These are phyloP conservation scores for Nesospiza acunhae DNA, from an alignment of 2,113 vertebrate genomes.

Conservation along the genomic window DNA sequence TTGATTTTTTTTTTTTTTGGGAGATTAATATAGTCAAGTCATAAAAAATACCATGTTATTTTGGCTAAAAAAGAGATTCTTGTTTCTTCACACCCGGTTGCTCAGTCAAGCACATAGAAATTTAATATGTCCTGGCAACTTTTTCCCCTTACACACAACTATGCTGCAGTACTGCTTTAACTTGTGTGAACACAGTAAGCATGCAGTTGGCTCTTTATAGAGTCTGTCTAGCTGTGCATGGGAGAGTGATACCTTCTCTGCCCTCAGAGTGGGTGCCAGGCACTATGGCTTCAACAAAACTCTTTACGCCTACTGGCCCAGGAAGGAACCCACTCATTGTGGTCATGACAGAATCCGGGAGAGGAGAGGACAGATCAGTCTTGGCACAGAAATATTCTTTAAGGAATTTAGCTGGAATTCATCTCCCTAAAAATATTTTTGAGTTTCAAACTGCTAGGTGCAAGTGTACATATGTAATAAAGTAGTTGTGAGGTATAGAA, in stretches of 20 bases:
- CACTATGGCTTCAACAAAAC: background rate
- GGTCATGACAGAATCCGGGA: background rate
- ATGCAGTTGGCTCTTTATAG: background rate
- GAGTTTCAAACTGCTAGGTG: background rate
- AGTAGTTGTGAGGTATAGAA: background rate
- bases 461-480: background rate
- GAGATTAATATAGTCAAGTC: background rate
- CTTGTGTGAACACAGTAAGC: background rate
- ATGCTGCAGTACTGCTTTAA: background rate
- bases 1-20: background rate
- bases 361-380: background rate
- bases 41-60: fast-evolving
- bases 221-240: background rate
- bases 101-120: background rate
- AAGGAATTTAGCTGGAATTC: background rate
- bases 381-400: background rate
- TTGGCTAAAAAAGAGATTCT: background rate
- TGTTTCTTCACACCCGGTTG: background rate
- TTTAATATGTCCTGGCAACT: background rate
- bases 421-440: background rate
- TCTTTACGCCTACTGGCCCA: background rate
- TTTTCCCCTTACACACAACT: background rate
- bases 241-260: background rate
- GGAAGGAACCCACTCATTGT: background rate
- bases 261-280: background rate